These are phyloP conservation scores for Cheilosia scutellata DNA, from an alignment of 2,888 invertebrate species.

Conservation along the genomic window DNA sequence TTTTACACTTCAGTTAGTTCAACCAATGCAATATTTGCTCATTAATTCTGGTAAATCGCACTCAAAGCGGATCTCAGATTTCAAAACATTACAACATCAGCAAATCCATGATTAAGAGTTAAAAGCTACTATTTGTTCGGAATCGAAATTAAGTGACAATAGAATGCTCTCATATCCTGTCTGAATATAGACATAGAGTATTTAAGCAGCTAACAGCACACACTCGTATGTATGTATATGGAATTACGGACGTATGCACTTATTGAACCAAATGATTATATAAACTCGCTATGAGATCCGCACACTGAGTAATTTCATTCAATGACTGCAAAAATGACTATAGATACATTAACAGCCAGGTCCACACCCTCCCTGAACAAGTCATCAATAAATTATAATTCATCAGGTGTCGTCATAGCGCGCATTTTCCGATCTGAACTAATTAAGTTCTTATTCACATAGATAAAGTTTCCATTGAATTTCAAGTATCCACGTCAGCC, in stretches of 20 bases:
- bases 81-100: slow-evolving; percentile 16
- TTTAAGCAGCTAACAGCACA: slow-evolving; percentile 5
- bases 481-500: slow-evolving; percentile 61
- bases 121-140: slow-evolving; percentile 18
- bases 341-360: slow-evolving; percentile 11
- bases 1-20: too few relatives aligned
- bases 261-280: slow-evolving; percentile 58
- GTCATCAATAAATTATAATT: slow-evolving; percentile 69
- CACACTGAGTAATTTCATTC: slow-evolving; percentile 58
- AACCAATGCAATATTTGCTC: too few relatives aligned
- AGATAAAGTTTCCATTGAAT: slow-evolving; percentile 66
- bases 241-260: slow-evolving; percentile 13
- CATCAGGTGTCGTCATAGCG: slow-evolving; percentile 74
- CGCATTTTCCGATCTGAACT: slow-evolving; percentile 74
- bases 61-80: slow-evolving; percentile 47
- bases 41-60: too few relatives aligned
- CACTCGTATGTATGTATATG: neutral
- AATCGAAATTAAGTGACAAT: slow-evolving; percentile 56
- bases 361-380: slow-evolving; percentile 64
- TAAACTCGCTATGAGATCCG: slow-evolving; percentile 37
- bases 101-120: slow-evolving; percentile 54
- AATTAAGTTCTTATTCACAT: slow-evolving; percentile 73
- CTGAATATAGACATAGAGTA: slow-evolving; percentile 27
- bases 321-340: slow-evolving; percentile 44
- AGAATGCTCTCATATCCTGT: slow-evolving; percentile 71